These are phyloP conservation scores for Cephalopachus bancanus DNA, from an alignment of 2,797 vertebrate species.

Conservation along the genomic window DNA sequence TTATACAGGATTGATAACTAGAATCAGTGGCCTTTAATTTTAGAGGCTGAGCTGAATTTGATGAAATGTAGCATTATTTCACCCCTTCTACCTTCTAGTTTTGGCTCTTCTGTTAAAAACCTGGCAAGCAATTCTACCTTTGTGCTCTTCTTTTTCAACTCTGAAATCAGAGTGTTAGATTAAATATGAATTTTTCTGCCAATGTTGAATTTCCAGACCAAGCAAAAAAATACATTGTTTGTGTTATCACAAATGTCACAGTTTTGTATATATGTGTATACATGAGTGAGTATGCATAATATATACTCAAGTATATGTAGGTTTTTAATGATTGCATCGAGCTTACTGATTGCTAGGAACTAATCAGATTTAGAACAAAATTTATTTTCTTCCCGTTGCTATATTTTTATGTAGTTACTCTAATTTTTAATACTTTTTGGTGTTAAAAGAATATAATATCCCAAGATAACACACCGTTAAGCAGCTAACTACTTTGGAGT, in stretches of 20 bases:
- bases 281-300: background rate
- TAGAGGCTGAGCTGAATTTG: slow-evolving; percentile 14
- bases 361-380: slow-evolving; percentile 33
- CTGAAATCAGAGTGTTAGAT: background rate
- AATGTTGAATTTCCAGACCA: slow-evolving; percentile 43
- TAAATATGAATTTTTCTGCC: background rate
- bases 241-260: background rate
- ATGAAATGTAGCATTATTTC: background rate
- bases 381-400: slow-evolving; percentile 20
- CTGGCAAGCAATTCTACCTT: slow-evolving; percentile 11
- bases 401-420: slow-evolving; percentile 25
- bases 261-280: background rate
- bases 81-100: background rate
- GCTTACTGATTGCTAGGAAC: background rate
- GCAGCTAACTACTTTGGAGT: slow-evolving; percentile 29
- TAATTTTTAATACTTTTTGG: slow-evolving; percentile 6
- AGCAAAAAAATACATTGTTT: background rate
- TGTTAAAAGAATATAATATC: background rate
- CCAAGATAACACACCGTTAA: background rate
- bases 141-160: slow-evolving; percentile 6
- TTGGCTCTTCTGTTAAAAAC: background rate
- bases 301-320: background rate
- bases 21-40: slow-evolving; percentile 11
- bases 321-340: background rate
- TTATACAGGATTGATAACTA: background rate